These are phyloP conservation scores for Petrosia ficiformis DNA, from an alignment of 37 sponge, comb jelly and placozoan species.

Conservation along the genomic window DNA sequence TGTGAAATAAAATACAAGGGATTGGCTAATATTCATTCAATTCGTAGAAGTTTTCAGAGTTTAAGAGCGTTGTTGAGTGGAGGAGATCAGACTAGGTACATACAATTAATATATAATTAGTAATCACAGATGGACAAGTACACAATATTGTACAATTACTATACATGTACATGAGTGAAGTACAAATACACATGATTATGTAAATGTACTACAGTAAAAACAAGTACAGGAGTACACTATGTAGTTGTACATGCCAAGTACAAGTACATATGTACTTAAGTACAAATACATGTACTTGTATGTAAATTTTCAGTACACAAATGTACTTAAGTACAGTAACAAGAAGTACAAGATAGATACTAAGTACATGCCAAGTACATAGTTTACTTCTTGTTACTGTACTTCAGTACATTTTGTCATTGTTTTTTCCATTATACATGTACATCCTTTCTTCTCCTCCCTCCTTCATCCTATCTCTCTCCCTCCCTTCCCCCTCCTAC, in stretches of 20 bases:
- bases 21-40: constrained; percentile 86
- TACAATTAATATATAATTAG: neutral
- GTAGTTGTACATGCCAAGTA: too few species aligned
- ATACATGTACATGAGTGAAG: too few species aligned
- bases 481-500: neutral
- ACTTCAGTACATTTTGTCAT: neutral
- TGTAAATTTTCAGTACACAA: neutral
- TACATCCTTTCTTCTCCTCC: neutral
- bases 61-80: constrained; percentile 34
- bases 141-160: too few species aligned
- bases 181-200: too few species aligned
- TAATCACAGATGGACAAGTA: too few species aligned
- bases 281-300: constrained; percentile 10
- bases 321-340: neutral
- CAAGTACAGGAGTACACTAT: too few species aligned
- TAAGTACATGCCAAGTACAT: too few species aligned
- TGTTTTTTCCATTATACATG: too few species aligned
- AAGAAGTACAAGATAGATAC: neutral
- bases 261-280: neutral
- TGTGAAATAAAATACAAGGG: constrained; percentile 77
- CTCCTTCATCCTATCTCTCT: neutral
- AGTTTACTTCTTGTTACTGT: neutral
- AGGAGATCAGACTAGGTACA: neutral
- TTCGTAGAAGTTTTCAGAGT: constrained; percentile 76
- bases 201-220: too few species aligned